phyloP scores from a whole-genome alignment of 2,113 vertebrate genomes.

The Ciconia boyciana region DNA sequence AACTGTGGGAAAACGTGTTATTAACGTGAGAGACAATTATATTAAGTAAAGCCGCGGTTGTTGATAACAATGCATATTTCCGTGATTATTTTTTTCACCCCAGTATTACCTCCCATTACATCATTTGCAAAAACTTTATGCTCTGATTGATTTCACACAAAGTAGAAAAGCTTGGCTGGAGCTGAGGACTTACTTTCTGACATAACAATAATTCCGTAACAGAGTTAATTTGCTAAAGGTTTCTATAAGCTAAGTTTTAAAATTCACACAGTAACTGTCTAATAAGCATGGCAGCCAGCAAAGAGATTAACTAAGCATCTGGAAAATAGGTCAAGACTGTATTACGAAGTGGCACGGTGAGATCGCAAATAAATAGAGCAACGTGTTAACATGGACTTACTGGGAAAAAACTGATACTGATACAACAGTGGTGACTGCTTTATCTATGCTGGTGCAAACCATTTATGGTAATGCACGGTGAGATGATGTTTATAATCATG shows the following conservation, averaged over 20 bases:
- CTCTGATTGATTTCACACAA: not conserved
- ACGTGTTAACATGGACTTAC: conserved; percentile 26
- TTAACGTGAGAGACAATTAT: fast-evolving
- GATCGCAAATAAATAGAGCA: conserved; percentile 56
- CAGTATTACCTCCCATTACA: not conserved
- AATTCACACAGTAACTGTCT: not conserved
- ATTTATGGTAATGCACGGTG: not conserved
- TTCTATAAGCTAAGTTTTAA: not conserved
- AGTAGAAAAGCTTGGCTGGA: not conserved
- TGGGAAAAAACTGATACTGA: conserved; percentile 34
- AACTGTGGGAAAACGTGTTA: not conserved
- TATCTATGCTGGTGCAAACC: conserved; percentile 22
- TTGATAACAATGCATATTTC: not conserved
- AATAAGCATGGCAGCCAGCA: not conserved
- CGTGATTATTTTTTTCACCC: not conserved
- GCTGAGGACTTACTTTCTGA: not conserved
- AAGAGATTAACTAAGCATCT: conserved; percentile 63
- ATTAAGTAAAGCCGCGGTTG: not conserved
- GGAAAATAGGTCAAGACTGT: conserved; percentile 67
- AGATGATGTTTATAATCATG: conserved; percentile 14
- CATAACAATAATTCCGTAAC: not conserved
- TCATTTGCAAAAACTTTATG: not conserved
- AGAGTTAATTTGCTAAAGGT: not conserved
- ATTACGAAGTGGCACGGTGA: conserved; percentile 39
- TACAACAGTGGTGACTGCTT: not conserved